Evolutionary conservation across 2,113 vertebrate genomes (phyloP).

Genomic region (Psammodynastes pulverulentus): DNA sequence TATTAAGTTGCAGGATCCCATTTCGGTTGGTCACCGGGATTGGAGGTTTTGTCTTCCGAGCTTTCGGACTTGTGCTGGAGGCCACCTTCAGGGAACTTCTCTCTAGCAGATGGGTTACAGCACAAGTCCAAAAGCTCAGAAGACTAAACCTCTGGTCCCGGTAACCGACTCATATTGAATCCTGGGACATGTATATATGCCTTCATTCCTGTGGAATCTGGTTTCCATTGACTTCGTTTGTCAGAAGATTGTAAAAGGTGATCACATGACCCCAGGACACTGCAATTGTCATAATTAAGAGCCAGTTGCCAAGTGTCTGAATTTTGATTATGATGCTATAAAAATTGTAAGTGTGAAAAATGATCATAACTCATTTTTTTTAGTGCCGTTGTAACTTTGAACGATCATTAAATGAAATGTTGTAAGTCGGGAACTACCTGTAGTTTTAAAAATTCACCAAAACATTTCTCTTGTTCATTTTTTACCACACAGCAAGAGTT

Average conservation of each 20-base stretch:
- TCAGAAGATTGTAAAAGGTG: not conserved
- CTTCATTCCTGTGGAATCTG: not conserved
- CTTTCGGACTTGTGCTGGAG: not conserved
- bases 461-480: constrained; percentile 33
- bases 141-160: too few species aligned
- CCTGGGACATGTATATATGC: too few species aligned
- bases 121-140: not conserved
- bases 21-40: not conserved
- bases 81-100: not conserved
- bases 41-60: not conserved
- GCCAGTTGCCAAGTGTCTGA: not conserved
- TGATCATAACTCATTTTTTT: not conserved
- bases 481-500: not conserved
- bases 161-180: too few species aligned
- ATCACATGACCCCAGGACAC: not conserved
- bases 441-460: constrained; percentile 6
- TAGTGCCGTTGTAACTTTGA: not conserved
- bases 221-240: not conserved
- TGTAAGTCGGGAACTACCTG: not conserved
- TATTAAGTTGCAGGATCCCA: not conserved
- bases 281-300: not conserved
- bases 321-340: not conserved
- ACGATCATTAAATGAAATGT: not conserved
- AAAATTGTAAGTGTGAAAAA: not conserved
- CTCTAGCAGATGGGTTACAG: not conserved